Conservation (phyloP, 2,888 invertebrate genomes). For the Aleiodes alternator region DNA sequence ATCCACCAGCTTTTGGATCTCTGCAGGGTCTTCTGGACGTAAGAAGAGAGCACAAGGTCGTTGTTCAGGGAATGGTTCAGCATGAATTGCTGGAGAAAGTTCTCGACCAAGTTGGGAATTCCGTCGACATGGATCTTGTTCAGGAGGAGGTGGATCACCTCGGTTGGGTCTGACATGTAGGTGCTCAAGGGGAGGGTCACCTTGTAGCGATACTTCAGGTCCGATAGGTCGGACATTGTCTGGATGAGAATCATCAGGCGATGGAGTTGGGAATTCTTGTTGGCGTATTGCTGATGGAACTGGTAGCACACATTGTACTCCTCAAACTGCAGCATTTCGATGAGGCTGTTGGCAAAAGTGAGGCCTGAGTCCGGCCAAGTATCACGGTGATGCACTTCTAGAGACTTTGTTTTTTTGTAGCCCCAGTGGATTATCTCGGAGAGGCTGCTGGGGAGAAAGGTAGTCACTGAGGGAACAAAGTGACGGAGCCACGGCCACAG, state of each 20-base stretch:
- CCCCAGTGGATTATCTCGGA: conserved; percentile 66
- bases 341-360: conserved; percentile 71
- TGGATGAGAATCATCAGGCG: conserved; percentile 63
- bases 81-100: conserved; percentile 74
- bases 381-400: conserved; percentile 61
- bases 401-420: conserved; percentile 61
- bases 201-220: conserved; percentile 64
- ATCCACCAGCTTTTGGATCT: conserved; percentile 69
- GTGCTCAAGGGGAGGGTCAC: conserved; percentile 61
- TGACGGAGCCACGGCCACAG: conserved; percentile 69
- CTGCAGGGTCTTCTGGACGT: conserved; percentile 68
- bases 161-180: conserved; percentile 62
- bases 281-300: conserved; percentile 60
- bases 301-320: conserved; percentile 57
- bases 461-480: conserved; percentile 67
- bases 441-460: conserved; percentile 63
- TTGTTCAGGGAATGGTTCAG: conserved; percentile 72
- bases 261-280: conserved; percentile 62
- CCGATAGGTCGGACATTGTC: conserved; percentile 65
- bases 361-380: conserved; percentile 67
- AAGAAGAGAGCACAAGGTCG: conserved; percentile 73
- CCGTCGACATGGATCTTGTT: conserved; percentile 63
- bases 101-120: conserved; percentile 68
- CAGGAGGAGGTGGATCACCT: conserved; percentile 63
- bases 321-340: conserved; percentile 65